Conservation (phyloP, 92 coral and sea anemone species). For the Zoanthus sociatus region DNA sequence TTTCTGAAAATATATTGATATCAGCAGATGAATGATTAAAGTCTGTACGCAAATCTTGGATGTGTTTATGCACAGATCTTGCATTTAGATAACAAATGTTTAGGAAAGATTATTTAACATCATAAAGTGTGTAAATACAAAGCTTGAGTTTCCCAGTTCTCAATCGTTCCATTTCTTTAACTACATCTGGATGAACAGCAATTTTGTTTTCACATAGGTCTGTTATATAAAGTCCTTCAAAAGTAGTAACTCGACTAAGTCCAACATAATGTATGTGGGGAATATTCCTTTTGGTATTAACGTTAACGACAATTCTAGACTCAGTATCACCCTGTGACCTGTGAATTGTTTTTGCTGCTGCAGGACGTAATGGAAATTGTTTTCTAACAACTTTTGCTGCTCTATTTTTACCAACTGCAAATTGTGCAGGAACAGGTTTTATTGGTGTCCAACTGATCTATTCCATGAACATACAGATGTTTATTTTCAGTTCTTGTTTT, state of each 20-base stretch:
- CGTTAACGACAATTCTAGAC: slow-evolving; percentile 40
- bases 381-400: slow-evolving; percentile 58
- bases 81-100: slow-evolving; percentile 61
- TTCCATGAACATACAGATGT: slow-evolving; percentile 44
- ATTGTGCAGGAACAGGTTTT: slow-evolving; percentile 51
- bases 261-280: slow-evolving; percentile 51
- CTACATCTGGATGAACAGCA: slow-evolving; percentile 24
- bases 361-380: slow-evolving; percentile 54
- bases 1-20: slow-evolving; percentile 61
- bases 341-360: slow-evolving; percentile 56
- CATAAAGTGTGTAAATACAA: slow-evolving; percentile 53
- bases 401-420: slow-evolving; percentile 51
- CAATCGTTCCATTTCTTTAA: slow-evolving; percentile 1
- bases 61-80: slow-evolving; percentile 59
- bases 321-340: slow-evolving; percentile 46
- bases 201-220: slow-evolving; percentile 59
- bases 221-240: slow-evolving; percentile 59
- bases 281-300: slow-evolving; percentile 37
- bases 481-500: slow-evolving; percentile 55
- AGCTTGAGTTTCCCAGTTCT: slow-evolving; percentile 47
- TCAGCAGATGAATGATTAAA: slow-evolving; percentile 56
- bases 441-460: slow-evolving; percentile 55
- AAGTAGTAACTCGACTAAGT: slow-evolving; percentile 57
- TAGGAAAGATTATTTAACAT: slow-evolving; percentile 27
- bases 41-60: slow-evolving; percentile 58